Conservation (phyloP, 2,797 vertebrate species). For the Ptychadena robeensis region DNA sequence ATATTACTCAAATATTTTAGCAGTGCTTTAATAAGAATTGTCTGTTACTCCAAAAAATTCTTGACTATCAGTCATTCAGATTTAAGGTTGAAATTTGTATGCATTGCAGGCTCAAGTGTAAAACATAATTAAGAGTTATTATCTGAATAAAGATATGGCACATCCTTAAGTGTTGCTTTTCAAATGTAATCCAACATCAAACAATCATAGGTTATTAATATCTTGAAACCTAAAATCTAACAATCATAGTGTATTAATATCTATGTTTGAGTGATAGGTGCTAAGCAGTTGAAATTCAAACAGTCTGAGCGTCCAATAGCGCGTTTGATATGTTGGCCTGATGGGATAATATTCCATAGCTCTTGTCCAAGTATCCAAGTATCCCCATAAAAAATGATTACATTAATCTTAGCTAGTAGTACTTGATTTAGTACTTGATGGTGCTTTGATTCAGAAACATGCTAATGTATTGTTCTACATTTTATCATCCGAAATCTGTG, state of each 20-base stretch:
- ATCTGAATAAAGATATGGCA: conserved; percentile 11
- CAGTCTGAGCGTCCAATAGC: not conserved
- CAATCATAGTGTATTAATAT: conserved; percentile 44
- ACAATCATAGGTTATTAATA: conserved; percentile 41
- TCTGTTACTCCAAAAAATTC: not conserved
- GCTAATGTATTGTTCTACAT: too few species aligned
- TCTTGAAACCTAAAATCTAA: conserved; percentile 23
- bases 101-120: not conserved
- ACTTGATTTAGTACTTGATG: too few species aligned
- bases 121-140: not conserved
- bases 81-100: not conserved
- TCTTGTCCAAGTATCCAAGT: conserved; percentile 30
- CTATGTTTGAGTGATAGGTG: conserved; percentile 41
- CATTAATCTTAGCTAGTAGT: not conserved
- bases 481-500: too few species aligned
- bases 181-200: conserved; percentile 27
- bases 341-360: conserved; percentile 41
- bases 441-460: too few species aligned
- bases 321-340: conserved; percentile 30
- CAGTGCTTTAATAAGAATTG: too few species aligned
- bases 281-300: conserved; percentile 41
- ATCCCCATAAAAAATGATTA: too few species aligned
- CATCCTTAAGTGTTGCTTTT: not conserved
- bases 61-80: not conserved
- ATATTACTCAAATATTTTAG: too few species aligned